A percentile compares a stretch with the other conserved stretches of the same genome.
phyloP scores from a whole-genome alignment of 2,113 vertebrate genomes.

The Montifringilla adamsi region DNA sequence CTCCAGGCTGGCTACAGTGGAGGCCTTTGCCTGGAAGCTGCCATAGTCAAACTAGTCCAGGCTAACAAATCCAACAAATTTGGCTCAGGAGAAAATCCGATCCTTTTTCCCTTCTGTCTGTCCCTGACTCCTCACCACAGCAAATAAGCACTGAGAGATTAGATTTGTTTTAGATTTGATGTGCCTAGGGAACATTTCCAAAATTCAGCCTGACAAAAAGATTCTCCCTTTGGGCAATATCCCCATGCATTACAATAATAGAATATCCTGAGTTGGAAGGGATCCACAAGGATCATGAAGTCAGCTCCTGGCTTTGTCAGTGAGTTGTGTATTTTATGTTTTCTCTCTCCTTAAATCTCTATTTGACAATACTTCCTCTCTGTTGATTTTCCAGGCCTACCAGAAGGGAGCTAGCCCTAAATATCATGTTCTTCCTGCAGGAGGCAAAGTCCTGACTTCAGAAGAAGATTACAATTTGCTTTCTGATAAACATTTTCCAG shows the following conservation, averaged over 20 bases:
- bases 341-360: neutral
- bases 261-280: neutral
- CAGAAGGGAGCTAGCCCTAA: conserved; percentile 81
- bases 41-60: neutral
- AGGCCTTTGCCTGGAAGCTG: neutral
- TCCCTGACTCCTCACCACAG: neutral
- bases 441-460: conserved; percentile 82
- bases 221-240: neutral
- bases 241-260: neutral
- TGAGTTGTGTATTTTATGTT: neutral
- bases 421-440: conserved; percentile 81
- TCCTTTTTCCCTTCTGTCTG: neutral
- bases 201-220: neutral
- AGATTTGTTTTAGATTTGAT: neutral
- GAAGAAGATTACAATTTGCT: conserved; percentile 84
- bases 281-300: neutral
- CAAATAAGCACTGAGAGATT: neutral
- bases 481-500: conserved; percentile 85
- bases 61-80: neutral
- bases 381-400: conserved; percentile 57
- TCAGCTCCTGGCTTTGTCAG: neutral
- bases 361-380: neutral
- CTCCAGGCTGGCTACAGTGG: neutral
- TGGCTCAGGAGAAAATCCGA: neutral
- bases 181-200: neutral